Conservation (phyloP, 1,140 invertebrate species). For the Lepidurus couesii region DNA sequence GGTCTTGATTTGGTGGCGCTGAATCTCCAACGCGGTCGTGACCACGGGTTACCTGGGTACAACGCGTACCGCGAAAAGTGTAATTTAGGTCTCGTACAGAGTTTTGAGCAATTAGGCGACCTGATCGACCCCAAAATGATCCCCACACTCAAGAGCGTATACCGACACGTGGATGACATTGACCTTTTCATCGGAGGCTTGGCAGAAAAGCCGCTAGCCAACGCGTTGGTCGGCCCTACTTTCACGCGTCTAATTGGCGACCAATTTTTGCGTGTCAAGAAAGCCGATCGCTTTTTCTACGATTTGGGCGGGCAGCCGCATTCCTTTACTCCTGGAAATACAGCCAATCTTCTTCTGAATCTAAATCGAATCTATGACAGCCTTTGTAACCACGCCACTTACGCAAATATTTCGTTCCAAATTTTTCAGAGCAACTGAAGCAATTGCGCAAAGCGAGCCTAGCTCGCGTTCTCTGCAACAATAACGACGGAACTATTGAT, state of each 20-base stretch:
- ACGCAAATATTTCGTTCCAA: no score
- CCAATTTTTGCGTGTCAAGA: constrained; percentile 48
- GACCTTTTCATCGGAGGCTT: constrained; percentile 53
- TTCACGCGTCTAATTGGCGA: constrained; percentile 55
- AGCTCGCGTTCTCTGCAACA: constrained; percentile 87
- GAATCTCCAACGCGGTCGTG: constrained; percentile 49
- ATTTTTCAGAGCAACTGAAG: constrained; percentile 66
- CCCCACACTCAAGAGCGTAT: constrained; percentile 39
- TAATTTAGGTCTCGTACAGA: constrained; percentile 51
- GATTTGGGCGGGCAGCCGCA: constrained; percentile 43
- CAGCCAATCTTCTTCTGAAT: no score
- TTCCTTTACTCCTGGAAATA: constrained; percentile 43
- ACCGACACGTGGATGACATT: constrained; percentile 49
- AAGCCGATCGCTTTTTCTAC: constrained; percentile 49
- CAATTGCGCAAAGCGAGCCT: constrained; percentile 83
- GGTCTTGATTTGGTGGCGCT: constrained; percentile 48
- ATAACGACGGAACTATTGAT: constrained; percentile 58
- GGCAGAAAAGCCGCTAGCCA: constrained; percentile 47
- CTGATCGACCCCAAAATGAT: constrained; percentile 36
- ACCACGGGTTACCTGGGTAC: constrained; percentile 48
- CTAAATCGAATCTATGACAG: no score
- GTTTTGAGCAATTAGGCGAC: background rate
- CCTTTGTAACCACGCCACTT: no score
- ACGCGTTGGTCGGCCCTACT: constrained; percentile 54
- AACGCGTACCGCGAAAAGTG: constrained; percentile 49